phyloP scores from a whole-genome alignment of 2,797 vertebrate species.

The Darevskia nairensis region DNA sequence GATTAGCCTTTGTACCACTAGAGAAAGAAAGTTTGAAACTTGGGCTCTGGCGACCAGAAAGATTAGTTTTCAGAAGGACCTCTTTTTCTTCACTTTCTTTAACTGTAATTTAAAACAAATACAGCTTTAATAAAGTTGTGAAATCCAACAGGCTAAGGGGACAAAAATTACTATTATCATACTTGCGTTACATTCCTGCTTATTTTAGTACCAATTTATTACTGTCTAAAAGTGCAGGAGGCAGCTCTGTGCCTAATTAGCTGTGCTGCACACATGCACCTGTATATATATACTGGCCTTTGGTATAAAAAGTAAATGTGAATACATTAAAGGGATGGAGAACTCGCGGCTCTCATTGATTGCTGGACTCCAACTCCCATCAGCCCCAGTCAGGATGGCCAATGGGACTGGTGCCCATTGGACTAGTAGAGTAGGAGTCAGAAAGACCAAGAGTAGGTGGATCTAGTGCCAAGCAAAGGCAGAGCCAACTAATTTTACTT shows the following conservation, averaged over 20 bases:
- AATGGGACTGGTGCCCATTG: background rate
- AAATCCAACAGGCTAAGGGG: background rate
- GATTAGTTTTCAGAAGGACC: conserved; percentile 93
- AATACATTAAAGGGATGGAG: background rate
- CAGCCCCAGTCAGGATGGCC: background rate
- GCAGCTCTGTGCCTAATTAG: background rate
- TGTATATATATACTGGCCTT: background rate
- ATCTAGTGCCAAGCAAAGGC: too few species aligned
- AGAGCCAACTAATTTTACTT: too few species aligned
- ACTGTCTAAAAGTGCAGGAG: background rate
- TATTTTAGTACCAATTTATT: background rate
- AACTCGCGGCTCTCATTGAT: background rate
- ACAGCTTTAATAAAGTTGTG: background rate
- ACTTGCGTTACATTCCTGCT: background rate
- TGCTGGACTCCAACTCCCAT: background rate
- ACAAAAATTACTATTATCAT: background rate
- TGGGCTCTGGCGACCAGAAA: conserved; percentile 95
- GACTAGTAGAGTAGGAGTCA: too few species aligned
- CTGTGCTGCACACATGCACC: too few species aligned
- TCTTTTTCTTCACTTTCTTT: conserved; percentile 98
- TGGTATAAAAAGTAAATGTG: background rate
- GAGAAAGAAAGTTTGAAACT: conserved; percentile 99
- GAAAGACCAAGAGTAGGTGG: too few species aligned
- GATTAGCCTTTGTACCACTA: conserved; percentile 92
- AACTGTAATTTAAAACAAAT: conserved; percentile 79